Percentiles rank a stretch among this genome's conserved stretches.
Evolutionary conservation across 2,888 invertebrate species (phyloP).

Genomic region (Pheosia tremula): DNA sequence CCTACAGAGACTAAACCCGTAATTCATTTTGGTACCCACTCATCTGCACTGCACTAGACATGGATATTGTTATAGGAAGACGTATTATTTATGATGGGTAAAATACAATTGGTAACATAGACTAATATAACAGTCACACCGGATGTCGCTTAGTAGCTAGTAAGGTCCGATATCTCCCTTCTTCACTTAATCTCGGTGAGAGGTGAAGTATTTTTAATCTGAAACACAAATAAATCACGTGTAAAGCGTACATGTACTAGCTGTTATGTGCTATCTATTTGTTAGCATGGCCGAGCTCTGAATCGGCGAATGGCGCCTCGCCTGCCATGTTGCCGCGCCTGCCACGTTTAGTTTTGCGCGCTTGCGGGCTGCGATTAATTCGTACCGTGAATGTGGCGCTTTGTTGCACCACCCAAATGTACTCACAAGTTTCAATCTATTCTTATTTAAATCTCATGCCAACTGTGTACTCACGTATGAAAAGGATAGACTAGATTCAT

Average conservation of each 20-base stretch:
- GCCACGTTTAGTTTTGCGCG: conserved; percentile 54
- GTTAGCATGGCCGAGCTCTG: conserved; percentile 17
- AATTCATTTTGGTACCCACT: neutral
- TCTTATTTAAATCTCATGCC: conserved; percentile 41
- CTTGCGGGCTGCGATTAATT: conserved; percentile 45
- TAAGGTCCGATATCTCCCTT: no score
- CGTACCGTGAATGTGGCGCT: conserved; percentile 48
- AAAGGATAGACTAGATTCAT: conserved; percentile 29
- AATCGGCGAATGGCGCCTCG: conserved; percentile 29
- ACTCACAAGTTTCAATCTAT: conserved; percentile 31
- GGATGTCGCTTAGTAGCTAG: neutral
- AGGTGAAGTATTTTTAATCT: neutral
- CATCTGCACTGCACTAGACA: no score
- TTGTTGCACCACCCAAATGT: conserved; percentile 37
- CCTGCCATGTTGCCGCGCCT: conserved; percentile 28
- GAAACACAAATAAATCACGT: neutral
- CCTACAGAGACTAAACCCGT: conserved; percentile 11
- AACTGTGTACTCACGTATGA: conserved; percentile 25
- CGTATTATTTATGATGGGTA: no score
- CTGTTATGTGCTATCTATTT: conserved; percentile 3
- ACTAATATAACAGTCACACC: neutral
- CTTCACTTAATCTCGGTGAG: neutral
- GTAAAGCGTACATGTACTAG: neutral
- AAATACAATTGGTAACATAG: neutral
- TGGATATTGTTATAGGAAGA: no score